Evolutionary conservation across 2,797 vertebrate genomes (phyloP), one percentile per base, ranked within the genome.

Genomic region (Gephyroberyx darwinii): DNA sequence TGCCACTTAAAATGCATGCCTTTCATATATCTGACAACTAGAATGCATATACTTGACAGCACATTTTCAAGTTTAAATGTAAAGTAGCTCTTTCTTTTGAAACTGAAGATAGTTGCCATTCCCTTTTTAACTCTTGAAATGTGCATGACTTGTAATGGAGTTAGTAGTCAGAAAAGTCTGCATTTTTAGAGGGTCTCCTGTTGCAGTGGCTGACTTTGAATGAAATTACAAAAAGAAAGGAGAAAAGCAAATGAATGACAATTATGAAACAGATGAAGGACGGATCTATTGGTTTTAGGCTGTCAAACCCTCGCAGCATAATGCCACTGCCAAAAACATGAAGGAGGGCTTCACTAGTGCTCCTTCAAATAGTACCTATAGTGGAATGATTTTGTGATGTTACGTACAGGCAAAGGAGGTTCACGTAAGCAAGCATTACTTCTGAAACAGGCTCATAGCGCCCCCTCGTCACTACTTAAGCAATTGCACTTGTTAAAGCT

Each of bases 401-500:
- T 65, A 78, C 74, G 74, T 63, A 70, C 71, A 75, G 71, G 70
- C 77, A 80, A 80, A 76, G 62, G 78, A 70, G 63, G 77, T 84
- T 87, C 68, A 67, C 22, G 35, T 59, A 75, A 26, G 67, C 54
- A 62, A 58, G 60, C 22, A 26, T 61, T 58, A 78, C 56, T 58
- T 75, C 69, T 67, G 16, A 78, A 70, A 58, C 16, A 53, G 65
- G 30, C 48, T 69, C 64, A 77, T 14, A 71, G 74, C 62, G 62
- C 83, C 85, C 81, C 66, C 85, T 84, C 53, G 69, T 65, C 71
- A 62, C 54, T 45, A 43, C 41, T 57, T 47, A 77, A 79, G 62
- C 81, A 86, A 89, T 83, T 86, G 84, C 85, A 86, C 83, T 87
- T 88, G 69, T 75, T 80, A 87, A 84, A 86, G 75, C 71, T 78